Evolutionary conservation across 2,797 vertebrate genomes (phyloP), one percentile per base, ranked within the genome.

Genomic region (Alectoris magna): DNA sequence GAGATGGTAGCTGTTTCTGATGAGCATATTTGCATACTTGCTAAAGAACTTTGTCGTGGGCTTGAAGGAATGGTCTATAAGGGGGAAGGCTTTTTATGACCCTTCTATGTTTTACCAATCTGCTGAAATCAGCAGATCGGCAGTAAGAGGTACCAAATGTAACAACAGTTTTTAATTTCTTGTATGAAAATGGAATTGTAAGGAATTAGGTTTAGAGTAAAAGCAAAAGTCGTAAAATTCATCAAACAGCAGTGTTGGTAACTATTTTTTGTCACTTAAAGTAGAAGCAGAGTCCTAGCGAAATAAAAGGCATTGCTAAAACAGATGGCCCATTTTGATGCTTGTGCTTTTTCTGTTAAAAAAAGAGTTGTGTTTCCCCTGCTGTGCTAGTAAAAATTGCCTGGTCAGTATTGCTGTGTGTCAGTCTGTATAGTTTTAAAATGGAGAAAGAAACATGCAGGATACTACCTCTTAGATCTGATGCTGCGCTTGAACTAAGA

Each of bases 321-420:
- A 86, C 67, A 86, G 67, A 84, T 91, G 74, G 51, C 39, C 46
- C 17, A 9, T 21, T 79, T 64, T 67, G n/a, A 66, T 72, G 22
- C 36, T 95, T 88, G 77, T 90, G 17, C 71, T 91, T 92, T 86
- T 80, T 88, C 27, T 81, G 19, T 60, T 76, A 81, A 84, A 84
- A 78, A 36, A 46, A 8, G 43, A 69, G 10, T 34, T 59, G 11
- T 49, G 87, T 91, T 87, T 88, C 56, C 88, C 68, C 56, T 79
- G 48, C 64, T 84, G 68, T 64, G 21, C 56, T 71, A 51, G 39
- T 75, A 79, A 90, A 79, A 92, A 73, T 84, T 78, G 8, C 34
- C 24, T 75, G 55, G 62, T 94, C 39, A 2, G 68, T 91, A 71
- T 34, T 92, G 26, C 26, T 77, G 13, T 73, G 76, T 72, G 13